Percentiles rank a stretch among this genome's conserved stretches.
phyloP scores from a whole-genome alignment of 2,888 invertebrate genomes.

The Drosophila bunnanda region DNA sequence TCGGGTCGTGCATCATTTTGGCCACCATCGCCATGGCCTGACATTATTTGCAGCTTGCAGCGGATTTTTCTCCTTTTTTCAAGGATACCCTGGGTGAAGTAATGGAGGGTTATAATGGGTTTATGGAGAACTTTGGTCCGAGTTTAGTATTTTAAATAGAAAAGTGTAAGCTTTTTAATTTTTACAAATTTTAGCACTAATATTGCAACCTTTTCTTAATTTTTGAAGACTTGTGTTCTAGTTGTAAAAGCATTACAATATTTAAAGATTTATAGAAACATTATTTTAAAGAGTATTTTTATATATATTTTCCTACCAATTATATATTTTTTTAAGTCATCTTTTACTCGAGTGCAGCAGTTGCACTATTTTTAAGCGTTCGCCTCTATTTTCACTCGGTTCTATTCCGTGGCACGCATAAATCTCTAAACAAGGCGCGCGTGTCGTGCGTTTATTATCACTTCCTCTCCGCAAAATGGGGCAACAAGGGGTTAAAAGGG shows the following conservation, averaged over 20 bases:
- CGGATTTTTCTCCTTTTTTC: slow-evolving; percentile 55
- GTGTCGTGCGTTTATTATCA: slow-evolving; percentile 79
- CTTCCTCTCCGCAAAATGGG: slow-evolving; percentile 54
- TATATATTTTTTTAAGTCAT: background rate
- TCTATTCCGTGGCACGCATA: slow-evolving; percentile 65
- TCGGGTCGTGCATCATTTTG: slow-evolving; percentile 74
- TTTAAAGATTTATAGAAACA: background rate
- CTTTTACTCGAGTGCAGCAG: slow-evolving; percentile 2
- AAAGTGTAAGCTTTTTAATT: background rate
- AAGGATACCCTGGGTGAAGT: slow-evolving; percentile 6
- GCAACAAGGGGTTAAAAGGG: slow-evolving; percentile 5
- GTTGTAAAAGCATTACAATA: background rate
- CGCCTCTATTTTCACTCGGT: slow-evolving; percentile 22
- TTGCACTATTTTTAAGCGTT: slow-evolving; percentile 20
- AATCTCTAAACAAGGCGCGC: slow-evolving; percentile 78
- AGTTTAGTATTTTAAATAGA: background rate
- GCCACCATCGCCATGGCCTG: slow-evolving; percentile 47
- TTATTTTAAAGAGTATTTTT: background rate
- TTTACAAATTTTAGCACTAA: background rate
- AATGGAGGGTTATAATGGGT: background rate
- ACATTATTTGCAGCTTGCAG: slow-evolving; percentile 71
- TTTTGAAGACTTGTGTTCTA: background rate
- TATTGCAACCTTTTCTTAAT: too few relatives aligned
- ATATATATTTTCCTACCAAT: too few relatives aligned
- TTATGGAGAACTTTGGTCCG: background rate